Evolutionary conservation across 2,888 invertebrate genomes (phyloP).

Genomic region (Syrista parreyssii): DNA sequence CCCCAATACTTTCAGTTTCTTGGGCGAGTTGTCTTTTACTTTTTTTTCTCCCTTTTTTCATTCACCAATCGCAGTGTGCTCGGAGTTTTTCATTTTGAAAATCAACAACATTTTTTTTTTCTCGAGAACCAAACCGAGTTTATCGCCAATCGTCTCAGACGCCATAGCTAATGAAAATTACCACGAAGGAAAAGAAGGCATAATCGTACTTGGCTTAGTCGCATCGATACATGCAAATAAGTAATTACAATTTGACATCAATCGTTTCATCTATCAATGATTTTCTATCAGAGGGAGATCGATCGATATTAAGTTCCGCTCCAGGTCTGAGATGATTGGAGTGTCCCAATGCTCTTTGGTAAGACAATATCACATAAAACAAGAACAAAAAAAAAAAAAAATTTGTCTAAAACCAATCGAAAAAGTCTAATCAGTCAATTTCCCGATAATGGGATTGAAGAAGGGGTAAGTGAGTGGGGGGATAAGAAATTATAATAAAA

Average conservation of each 20-base stretch:
- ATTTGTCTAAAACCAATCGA: slow-evolving; percentile 55
- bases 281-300: too few relatives aligned
- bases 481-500: background rate
- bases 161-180: too few relatives aligned
- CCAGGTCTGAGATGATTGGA: slow-evolving; percentile 45
- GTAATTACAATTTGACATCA: background rate
- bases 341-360: slow-evolving; percentile 64
- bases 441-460: slow-evolving; percentile 46
- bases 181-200: too few relatives aligned
- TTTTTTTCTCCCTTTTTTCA: background rate
- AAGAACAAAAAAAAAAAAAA: slow-evolving; percentile 43
- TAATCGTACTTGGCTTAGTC: too few relatives aligned
- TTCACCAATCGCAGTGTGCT: background rate
- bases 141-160: too few relatives aligned
- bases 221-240: too few relatives aligned
- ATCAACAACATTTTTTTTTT: slow-evolving; percentile 2
- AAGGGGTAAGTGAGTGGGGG: slow-evolving; percentile 14
- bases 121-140: background rate
- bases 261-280: background rate
- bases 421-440: slow-evolving; percentile 62
- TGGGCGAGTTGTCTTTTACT: too few relatives aligned
- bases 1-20: too few relatives aligned
- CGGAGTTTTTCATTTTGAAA: slow-evolving; percentile 6
- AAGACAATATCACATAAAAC: slow-evolving; percentile 65
- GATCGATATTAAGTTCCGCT: background rate